Conservation (phyloP, 2,113 vertebrate genomes). For the Lasiurus cinereus region DNA sequence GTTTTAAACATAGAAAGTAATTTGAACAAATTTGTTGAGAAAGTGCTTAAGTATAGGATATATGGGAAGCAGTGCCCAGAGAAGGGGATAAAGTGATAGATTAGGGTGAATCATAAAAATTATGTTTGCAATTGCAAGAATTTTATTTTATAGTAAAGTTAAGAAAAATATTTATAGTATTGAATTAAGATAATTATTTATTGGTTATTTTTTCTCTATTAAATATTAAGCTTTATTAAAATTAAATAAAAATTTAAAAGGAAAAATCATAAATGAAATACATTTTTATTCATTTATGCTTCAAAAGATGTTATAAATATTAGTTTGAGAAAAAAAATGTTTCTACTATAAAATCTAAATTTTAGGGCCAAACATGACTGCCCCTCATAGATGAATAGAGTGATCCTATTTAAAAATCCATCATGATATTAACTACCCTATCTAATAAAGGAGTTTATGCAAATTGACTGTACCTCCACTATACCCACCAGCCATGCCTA, state of each 20-base stretch:
- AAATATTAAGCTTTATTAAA: constrained; percentile 13
- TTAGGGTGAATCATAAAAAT: not conserved
- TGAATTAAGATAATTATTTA: not conserved
- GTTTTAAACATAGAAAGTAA: not conserved
- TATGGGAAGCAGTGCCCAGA: not conserved
- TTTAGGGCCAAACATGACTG: not conserved
- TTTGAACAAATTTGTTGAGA: not conserved
- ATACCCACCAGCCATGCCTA: too few relatives aligned
- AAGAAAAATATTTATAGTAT: constrained; percentile 4
- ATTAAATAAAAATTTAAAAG: constrained; percentile 8
- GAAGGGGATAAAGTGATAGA: not conserved
- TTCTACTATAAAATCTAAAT: not conserved
- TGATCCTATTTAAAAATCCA: not conserved
- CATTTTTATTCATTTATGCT: constrained; percentile 22
- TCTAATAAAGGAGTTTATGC: too few relatives aligned
- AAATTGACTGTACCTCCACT: too few relatives aligned
- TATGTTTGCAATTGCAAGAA: not conserved
- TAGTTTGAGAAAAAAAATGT: not conserved
- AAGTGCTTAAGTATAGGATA: not conserved
- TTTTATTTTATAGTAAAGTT: constrained; percentile 27
- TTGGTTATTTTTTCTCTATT: not conserved
- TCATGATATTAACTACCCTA: too few relatives aligned
- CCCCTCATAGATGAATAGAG: not conserved
- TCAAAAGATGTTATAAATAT: constrained; percentile 28
- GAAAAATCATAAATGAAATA: not conserved